A percentile compares a stretch with the other conserved stretches of the same genome.
These are phyloP conservation scores for Disparrhopalites patrizii DNA, from an alignment of 2,888 invertebrate species.

Conservation along the genomic window DNA sequence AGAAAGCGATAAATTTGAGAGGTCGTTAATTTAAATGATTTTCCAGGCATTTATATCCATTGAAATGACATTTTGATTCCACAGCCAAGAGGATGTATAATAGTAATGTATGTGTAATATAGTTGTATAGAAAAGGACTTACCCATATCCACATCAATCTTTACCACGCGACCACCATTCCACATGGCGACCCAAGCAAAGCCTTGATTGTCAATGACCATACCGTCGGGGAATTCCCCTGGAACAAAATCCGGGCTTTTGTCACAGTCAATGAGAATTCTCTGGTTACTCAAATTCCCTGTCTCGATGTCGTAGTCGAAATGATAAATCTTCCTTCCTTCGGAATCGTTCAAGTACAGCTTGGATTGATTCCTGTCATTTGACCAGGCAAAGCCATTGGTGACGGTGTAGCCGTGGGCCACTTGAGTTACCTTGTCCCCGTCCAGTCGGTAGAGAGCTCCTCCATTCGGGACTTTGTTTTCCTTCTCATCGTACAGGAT, in stretches of 20 bases:
- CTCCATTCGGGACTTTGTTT: conserved; percentile 9
- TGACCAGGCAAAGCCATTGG: conserved; percentile 24
- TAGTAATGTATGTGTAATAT: too few species aligned
- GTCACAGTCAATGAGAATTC: conserved; percentile 10
- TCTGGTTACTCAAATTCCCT: conserved; percentile 14
- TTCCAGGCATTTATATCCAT: too few species aligned
- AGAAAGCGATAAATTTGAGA: too few species aligned
- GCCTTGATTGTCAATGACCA: conserved; percentile 21
- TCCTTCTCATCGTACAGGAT: neutral
- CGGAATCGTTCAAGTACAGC: conserved; percentile 24
- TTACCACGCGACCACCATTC: conserved; percentile 18
- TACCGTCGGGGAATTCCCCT: conserved; percentile 23
- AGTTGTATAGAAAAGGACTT: too few species aligned
- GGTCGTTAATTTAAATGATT: too few species aligned
- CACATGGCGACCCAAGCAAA: conserved; percentile 25
- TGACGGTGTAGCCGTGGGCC: conserved; percentile 1
- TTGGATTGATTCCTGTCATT: conserved; percentile 15
- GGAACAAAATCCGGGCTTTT: conserved; percentile 13
- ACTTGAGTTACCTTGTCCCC: conserved; percentile 15
- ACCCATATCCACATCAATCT: conserved; percentile 22
- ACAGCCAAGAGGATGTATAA: too few species aligned
- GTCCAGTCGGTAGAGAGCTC: conserved; percentile 18
- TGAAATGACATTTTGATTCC: too few species aligned
- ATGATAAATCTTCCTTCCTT: conserved; percentile 16
- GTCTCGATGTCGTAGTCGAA: conserved; percentile 24